Evolutionary conservation across 2,113 vertebrate genomes (phyloP).

Genomic region (Jaculus jaculus): DNA sequence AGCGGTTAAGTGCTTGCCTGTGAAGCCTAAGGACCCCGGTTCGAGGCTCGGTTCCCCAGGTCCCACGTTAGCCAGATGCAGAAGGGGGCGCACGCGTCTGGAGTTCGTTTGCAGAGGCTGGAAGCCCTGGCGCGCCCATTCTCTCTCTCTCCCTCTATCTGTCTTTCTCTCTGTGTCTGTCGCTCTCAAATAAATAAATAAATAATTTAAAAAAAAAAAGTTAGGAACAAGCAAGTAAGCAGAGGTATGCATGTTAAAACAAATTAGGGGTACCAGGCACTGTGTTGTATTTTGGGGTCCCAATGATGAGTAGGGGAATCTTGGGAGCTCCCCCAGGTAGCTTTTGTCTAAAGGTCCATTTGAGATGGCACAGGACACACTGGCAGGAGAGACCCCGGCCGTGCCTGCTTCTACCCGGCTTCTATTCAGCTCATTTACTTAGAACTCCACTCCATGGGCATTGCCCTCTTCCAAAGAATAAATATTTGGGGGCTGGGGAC

Average conservation of each 20-base stretch:
- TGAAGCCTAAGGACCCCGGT: no score
- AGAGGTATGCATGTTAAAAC: neutral
- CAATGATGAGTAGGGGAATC: neutral
- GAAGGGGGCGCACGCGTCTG: no score
- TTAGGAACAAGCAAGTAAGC: neutral
- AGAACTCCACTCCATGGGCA: neutral
- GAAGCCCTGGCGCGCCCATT: no score
- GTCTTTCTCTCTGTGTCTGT: no score
- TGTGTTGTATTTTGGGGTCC: neutral
- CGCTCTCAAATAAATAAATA: no score
- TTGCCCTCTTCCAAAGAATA: neutral
- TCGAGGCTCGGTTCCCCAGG: no score
- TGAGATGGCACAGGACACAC: neutral
- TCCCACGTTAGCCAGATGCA: no score
- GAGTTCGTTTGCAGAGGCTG: no score
- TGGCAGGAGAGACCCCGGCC: neutral
- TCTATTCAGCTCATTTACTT: neutral
- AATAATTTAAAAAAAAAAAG: no score
- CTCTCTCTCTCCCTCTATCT: no score
- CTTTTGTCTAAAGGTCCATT: neutral
- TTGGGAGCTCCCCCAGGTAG: neutral
- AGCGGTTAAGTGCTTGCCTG: no score
- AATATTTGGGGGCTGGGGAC: neutral
- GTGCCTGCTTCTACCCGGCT: neutral
- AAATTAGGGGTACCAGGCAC: neutral